Conservation (phyloP, 2,888 invertebrate genomes). For the Seira musarum region DNA sequence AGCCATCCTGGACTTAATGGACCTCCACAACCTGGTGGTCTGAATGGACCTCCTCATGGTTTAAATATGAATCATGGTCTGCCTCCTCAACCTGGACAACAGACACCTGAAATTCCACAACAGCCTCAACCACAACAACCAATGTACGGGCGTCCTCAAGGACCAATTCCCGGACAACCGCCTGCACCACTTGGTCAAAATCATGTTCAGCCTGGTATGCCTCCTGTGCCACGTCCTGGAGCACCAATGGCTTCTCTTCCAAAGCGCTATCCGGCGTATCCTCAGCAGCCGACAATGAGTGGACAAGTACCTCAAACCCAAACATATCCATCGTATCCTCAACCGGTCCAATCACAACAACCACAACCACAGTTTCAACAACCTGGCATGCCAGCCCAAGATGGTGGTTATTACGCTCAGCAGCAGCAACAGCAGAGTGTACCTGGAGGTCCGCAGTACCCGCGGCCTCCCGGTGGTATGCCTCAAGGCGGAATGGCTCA, state of each 20-base stretch:
- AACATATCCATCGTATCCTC: slow-evolving; percentile 53
- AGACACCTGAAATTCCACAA: slow-evolving; percentile 1
- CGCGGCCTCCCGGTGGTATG: slow-evolving; percentile 33
- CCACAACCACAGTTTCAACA: slow-evolving; percentile 42
- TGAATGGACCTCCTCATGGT: background rate
- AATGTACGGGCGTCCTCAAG: slow-evolving; percentile 27
- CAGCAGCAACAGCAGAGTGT: slow-evolving; percentile 26
- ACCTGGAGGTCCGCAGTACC: slow-evolving; percentile 40
- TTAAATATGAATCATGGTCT: background rate
- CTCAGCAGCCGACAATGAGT: slow-evolving; percentile 45
- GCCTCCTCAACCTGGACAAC: background rate
- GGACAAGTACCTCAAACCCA: slow-evolving; percentile 33
- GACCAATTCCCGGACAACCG: slow-evolving; percentile 10
- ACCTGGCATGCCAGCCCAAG: slow-evolving; percentile 55
- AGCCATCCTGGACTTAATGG: background rate
- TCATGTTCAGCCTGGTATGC: slow-evolving; percentile 63
- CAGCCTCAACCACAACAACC: slow-evolving; percentile 6
- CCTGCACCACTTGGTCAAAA: slow-evolving; percentile 18
- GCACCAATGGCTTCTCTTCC: slow-evolving; percentile 35
- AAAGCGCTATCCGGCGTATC: slow-evolving; percentile 40
- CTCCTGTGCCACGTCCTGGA: slow-evolving; percentile 47
- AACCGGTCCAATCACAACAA: slow-evolving; percentile 30
- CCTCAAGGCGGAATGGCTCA: slow-evolving; percentile 45
- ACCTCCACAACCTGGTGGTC: background rate
- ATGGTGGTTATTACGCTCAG: slow-evolving; percentile 51